Conservation (phyloP, 2,888 invertebrate species). For the Oxytorus armatus region DNA sequence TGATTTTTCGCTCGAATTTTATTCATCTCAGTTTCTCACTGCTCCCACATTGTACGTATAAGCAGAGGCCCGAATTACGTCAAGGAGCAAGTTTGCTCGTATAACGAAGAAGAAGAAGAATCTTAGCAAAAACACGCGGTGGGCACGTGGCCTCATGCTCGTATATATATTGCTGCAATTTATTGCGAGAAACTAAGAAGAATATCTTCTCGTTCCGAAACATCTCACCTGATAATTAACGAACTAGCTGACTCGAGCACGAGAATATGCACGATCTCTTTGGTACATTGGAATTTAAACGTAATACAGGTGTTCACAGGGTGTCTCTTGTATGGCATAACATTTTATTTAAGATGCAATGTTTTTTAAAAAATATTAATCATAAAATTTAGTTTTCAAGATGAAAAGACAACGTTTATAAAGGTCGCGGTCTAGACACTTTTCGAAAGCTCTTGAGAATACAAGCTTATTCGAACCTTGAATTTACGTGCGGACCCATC, state of each 20-base stretch:
- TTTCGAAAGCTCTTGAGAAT: constrained; percentile 18
- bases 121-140: constrained; percentile 38
- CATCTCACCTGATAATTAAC: constrained; percentile 51
- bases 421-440: neutral
- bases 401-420: neutral
- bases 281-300: constrained; percentile 19
- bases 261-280: constrained; percentile 10
- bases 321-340: neutral
- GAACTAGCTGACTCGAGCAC: constrained; percentile 25
- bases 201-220: constrained; percentile 48
- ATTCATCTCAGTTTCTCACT: neutral
- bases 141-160: constrained; percentile 34
- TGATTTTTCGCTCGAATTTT: too few species aligned
- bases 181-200: constrained; percentile 53
- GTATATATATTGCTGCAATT: constrained; percentile 54
- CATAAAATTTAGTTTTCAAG: constrained; percentile 7
- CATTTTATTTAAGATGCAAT: too few species aligned
- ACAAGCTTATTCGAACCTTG: constrained; percentile 1
- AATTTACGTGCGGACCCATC: constrained; percentile 14
- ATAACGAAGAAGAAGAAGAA: constrained; percentile 52
- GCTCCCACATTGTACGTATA: constrained; percentile 31
- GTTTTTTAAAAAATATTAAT: too few species aligned
- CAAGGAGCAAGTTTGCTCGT: constrained; percentile 54
- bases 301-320: constrained; percentile 16
- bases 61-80: constrained; percentile 57